Conservation (phyloP, 35 echinoderm and acorn worm genomes). For the Strongylocentrotus purpuratus region DNA sequence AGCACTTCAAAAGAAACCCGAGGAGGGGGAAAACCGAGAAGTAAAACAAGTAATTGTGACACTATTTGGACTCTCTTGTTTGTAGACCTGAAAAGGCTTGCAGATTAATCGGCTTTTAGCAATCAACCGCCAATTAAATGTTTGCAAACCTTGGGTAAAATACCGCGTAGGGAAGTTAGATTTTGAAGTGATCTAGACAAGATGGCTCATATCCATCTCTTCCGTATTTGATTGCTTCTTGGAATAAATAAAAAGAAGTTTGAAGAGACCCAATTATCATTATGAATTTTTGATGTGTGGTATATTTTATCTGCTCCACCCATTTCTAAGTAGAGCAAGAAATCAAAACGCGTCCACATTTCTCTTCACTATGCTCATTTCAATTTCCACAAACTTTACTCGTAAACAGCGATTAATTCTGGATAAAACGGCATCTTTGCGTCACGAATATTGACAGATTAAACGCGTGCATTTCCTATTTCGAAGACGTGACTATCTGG, state of each 20-base stretch:
- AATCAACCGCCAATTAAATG: not conserved
- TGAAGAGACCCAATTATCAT: not conserved
- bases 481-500: not conserved
- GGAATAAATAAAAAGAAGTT: not conserved
- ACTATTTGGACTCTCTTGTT: not conserved
- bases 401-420: not conserved
- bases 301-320: not conserved
- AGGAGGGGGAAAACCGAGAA: not conserved
- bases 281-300: not conserved
- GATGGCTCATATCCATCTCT: not conserved
- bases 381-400: not conserved
- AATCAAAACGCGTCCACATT: not conserved
- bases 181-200: not conserved
- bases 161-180: not conserved
- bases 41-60: not conserved
- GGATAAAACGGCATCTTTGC: not conserved
- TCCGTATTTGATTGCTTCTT: not conserved
- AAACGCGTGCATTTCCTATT: not conserved
- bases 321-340: not conserved
- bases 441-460: not conserved
- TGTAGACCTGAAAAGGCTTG: not conserved
- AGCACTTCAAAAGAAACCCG: not conserved
- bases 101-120: slow-evolving; percentile 26
- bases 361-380: not conserved
- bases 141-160: not conserved